Base-by-base conservation (phyloP, 2,797 vertebrate species). In the Trematomus bernacchii region DNA sequence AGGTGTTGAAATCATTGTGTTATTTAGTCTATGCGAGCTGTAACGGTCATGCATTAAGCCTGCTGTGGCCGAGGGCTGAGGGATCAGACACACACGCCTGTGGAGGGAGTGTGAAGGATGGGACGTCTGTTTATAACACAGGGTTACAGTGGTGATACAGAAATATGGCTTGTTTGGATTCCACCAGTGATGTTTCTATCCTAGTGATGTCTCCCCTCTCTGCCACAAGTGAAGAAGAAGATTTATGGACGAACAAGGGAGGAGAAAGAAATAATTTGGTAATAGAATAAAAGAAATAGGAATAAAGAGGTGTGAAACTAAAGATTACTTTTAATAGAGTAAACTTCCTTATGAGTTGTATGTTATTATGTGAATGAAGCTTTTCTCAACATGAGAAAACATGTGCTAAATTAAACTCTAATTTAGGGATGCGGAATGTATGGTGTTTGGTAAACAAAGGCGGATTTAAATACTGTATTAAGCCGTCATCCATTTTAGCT, bases 161-260 rank as follows among this genome's bases (percentile, higher is more conserved):
- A 93, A 83, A 88, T 91, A 92, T 57, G 82, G 64, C 86, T 79
- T 92, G 83, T 92, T 88, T 91, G 70, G 75, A 90, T 91, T 87
- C 85, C 78, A 65, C 40, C 44, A 3, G 67, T 58, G 71, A 84
- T 71, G 85, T 81, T 71, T 78, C 43, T 10, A 66, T 51, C 51
- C 19, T 55, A 5, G 43, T 19, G 33, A 37, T 37, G 33, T 43
- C 46, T 21, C 53, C 65, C 3, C 23, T 14, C 43, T 14, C 13
- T 19, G 58, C 77, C 69, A 48, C 74, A 62, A 19, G 18, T 53
- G 52, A 71, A 64, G 73, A 57, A 67, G 66, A 71, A 82, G 85
- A 89, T 91, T 92, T 90, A 93, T 77, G 73, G 71, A 51, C 2
- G 43, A 79, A 61, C 21, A 53, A 66, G 52, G 59, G 60, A 19